Base-by-base conservation (phyloP, 1,140 invertebrate species). In the Scaptomyza graminum region DNA sequence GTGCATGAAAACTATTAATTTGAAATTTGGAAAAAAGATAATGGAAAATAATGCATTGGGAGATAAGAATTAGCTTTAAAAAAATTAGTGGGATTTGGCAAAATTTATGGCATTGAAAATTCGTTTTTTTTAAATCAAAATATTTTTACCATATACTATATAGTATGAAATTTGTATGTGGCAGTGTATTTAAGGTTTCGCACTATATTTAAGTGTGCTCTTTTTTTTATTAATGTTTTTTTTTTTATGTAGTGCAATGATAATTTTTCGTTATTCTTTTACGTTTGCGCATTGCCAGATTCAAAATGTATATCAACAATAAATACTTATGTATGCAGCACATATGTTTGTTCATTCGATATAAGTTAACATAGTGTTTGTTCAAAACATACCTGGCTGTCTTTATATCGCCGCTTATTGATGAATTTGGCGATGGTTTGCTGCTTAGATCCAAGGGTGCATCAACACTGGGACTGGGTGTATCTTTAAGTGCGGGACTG, bases 381-480 rank as follows among this genome's bases (percentile, higher is more conserved):
- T 28, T 22, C 25, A 34, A 11, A 72, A 89, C 90, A 85, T 60
- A 91, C 83, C 90, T 84, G 70, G 70, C 70, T 69, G 81, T 70
- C 76, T 91, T 91, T 34, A 84, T 72, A 76, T 91, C 90, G 61
- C 88, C 82, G 65, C 90, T 90, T 66, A 80, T 85, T 65, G 90
- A 90, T 74, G 90, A 91, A 70, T 90, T 91, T 47, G 90, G 63
- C 74, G 91, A 93, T 50, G 92, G 93, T 79, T 96, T 95, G 78
- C 95, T 95, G 92, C 95, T 96, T 79, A 97, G 94, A 93, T 96
- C 96, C 72, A 96, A 93, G 18, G 96, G 96, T 71, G 91, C 92
- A 91, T 93, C 92, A 50, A 64, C 90, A 93, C 92, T 62, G 93
- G 94, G 94, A 90, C 93, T 92, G 51, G 93, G 93, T 16, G 94